Conservation (phyloP, 2,797 vertebrate species). For the Poecilia gillii region DNA sequence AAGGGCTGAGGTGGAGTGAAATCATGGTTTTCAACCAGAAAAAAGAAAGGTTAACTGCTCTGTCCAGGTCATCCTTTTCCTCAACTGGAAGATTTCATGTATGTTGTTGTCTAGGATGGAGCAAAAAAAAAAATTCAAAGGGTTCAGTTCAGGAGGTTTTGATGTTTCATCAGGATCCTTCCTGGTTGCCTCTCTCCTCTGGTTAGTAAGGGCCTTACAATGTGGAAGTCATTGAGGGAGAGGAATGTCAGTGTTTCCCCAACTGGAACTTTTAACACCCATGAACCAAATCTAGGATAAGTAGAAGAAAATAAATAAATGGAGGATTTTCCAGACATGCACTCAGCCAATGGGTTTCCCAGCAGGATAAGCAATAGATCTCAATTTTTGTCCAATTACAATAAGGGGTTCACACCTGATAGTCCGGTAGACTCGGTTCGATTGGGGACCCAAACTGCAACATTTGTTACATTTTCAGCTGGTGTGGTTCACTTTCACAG, state of each 20-base stretch:
- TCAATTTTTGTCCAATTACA: background rate
- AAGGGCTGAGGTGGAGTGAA: background rate
- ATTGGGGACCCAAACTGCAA: too few species aligned
- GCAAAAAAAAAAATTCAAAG: background rate
- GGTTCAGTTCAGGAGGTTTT: background rate
- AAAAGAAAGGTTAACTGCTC: background rate
- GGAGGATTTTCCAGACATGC: background rate
- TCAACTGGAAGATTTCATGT: background rate
- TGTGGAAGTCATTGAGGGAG: background rate
- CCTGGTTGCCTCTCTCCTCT: background rate
- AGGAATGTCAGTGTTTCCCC: background rate
- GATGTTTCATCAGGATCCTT: background rate
- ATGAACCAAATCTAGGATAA: background rate
- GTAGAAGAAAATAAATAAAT: background rate
- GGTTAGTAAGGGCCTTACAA: background rate
- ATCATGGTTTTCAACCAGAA: background rate
- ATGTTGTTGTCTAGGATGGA: background rate
- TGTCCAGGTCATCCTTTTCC: background rate
- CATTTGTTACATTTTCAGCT: too few species aligned
- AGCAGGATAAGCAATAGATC: background rate
- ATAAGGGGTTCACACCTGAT: background rate
- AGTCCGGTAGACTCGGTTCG: too few species aligned
- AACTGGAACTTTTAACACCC: background rate
- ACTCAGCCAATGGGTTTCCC: background rate
- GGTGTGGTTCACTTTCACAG: too few species aligned